Base-by-base conservation (phyloP, 2,113 vertebrate genomes). In the Chaetops frenatus region DNA sequence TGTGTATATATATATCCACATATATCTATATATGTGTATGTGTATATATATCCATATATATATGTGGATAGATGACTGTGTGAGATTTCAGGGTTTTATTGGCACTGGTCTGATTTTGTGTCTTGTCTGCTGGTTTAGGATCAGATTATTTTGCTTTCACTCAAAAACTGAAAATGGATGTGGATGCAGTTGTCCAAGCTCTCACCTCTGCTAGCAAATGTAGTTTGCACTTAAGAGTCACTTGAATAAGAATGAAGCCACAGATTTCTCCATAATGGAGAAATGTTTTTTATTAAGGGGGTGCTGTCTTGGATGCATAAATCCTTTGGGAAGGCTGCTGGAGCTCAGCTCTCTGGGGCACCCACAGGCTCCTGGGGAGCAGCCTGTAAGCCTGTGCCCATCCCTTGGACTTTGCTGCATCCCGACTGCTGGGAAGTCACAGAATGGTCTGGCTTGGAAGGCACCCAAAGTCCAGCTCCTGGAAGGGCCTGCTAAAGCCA, bases 141-240 rank as follows among this genome's bases (percentile, higher is more conserved):
- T 77, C 40, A 77, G 56, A 61, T 76, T 31, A 25, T 90, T 93
- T 83, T 90, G 42, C 44, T 82, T 94, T 82, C 71, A 44, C 29
- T 93, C 47, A 44, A 15, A 73, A 70, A 6, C 29, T 58, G 48
- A 47, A 91, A 57, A 57, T 24, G 58, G n/a, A 19, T 53, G 42
- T 31, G 38, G 36, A 35, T 1, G 1, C 40, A 29, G 45, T 24
- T 44, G 12, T 76, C 71, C 33, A 85, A 92, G 38, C 62, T 42
- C 44, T 93, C 54, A 16, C 62, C 50, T 82, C 58, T 56, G 24
- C 60, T 19, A 21, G 42, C 27, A 76, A 48, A 50, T 15, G 6
- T 3, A 22, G 23, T 58, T 87, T 81, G 74, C 22, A 7, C 47
- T 89, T 79, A 29, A 15, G 22, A 48, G 62, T 76, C 62, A 44